Conservation (phyloP, 92 coral and sea anemone species). For the Umimayanthus kanabou region DNA sequence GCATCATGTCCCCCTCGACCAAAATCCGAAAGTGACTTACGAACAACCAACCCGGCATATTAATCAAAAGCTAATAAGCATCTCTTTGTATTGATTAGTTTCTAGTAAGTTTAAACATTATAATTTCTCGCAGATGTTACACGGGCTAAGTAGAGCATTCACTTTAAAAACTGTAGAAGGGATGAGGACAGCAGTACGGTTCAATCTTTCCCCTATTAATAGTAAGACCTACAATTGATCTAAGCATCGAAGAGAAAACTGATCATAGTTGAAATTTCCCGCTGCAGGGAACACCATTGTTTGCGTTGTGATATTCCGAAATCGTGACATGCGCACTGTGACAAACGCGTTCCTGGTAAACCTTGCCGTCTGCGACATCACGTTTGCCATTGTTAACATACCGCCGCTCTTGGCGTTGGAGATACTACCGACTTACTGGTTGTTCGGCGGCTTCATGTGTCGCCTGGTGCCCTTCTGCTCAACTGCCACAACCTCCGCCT, state of each 20-base stretch:
- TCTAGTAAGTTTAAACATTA: too few species aligned
- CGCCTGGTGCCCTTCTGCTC: conserved; percentile 54
- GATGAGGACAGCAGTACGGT: background rate
- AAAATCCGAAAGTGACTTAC: too few species aligned
- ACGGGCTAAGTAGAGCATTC: too few species aligned
- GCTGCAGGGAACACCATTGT: conserved; percentile 79
- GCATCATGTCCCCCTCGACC: too few species aligned
- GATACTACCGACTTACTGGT: conserved; percentile 66
- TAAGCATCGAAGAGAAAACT: background rate
- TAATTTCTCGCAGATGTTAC: too few species aligned
- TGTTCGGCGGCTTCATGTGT: conserved; percentile 76
- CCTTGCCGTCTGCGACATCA: conserved; percentile 84
- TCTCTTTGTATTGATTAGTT: too few species aligned
- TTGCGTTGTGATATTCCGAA: conserved; percentile 73
- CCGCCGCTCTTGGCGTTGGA: conserved; percentile 68
- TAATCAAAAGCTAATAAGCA: too few species aligned
- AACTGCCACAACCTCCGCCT: conserved; percentile 70
- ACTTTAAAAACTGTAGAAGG: too few species aligned
- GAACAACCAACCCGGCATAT: too few species aligned
- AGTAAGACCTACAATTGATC: background rate
- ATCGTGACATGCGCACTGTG: conserved; percentile 89
- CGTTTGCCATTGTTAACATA: conserved; percentile 68
- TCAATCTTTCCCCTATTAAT: background rate
- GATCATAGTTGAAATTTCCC: background rate
- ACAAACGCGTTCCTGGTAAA: conserved; percentile 86